Evolutionary conservation across 2,888 invertebrate genomes (phyloP).

Genomic region (Apocheima hispidaria): DNA sequence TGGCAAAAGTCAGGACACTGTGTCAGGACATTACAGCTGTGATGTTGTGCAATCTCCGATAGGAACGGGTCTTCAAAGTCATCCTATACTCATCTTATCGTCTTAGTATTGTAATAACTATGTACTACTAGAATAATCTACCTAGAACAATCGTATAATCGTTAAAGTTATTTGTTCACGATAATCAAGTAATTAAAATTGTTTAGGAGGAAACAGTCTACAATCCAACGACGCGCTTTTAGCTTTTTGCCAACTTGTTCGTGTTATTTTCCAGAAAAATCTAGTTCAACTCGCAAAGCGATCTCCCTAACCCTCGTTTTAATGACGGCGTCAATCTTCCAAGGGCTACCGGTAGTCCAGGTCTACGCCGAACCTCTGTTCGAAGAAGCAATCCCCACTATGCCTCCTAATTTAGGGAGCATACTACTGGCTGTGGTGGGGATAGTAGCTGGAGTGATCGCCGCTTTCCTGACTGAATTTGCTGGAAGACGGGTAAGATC

Average conservation of each 20-base stretch:
- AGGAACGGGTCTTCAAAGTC: too few relatives aligned
- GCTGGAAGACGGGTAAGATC: slow-evolving; percentile 67
- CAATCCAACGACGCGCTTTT: too few relatives aligned
- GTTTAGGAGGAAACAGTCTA: too few relatives aligned
- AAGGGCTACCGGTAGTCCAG: slow-evolving; percentile 69
- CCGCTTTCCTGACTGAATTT: slow-evolving; percentile 66
- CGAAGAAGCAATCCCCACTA: slow-evolving; percentile 60
- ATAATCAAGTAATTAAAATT: too few relatives aligned
- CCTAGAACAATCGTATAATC: too few relatives aligned
- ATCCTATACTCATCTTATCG: too few relatives aligned
- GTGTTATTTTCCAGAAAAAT: slow-evolving; percentile 68
- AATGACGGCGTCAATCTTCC: slow-evolving; percentile 62
- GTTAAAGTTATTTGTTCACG: too few relatives aligned
- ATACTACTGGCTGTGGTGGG: slow-evolving; percentile 59
- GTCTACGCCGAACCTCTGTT: slow-evolving; percentile 75
- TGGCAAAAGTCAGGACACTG: too few relatives aligned
- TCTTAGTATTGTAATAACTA: too few relatives aligned
- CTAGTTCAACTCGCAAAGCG: slow-evolving; percentile 63
- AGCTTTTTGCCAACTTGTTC: too few relatives aligned
- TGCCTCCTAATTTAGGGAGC: slow-evolving; percentile 63
- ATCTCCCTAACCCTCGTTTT: slow-evolving; percentile 55
- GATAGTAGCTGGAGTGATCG: slow-evolving; percentile 57
- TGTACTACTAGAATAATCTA: too few relatives aligned
- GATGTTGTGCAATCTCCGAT: background rate
- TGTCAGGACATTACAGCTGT: too few relatives aligned